These are phyloP conservation scores for Quadroppia sp. DNA, from an alignment of 2,888 invertebrate species.

Conservation along the genomic window DNA sequence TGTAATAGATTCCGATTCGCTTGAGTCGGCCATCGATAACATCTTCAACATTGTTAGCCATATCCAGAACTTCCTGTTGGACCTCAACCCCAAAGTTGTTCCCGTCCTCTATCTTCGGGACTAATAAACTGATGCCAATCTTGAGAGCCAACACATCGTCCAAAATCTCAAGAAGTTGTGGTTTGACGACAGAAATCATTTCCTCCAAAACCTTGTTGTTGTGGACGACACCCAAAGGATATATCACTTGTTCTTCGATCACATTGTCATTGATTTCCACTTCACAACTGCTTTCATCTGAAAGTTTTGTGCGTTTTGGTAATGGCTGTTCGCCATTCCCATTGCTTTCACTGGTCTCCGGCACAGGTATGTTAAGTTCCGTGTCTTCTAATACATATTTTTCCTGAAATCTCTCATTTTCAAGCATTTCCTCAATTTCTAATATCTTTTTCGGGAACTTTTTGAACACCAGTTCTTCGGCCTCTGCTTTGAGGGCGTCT, in stretches of 20 bases:
- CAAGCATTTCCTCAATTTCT: background rate
- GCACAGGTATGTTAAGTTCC: background rate
- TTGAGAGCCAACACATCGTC: slow-evolving; percentile 24
- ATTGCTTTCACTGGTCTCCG: too few relatives aligned
- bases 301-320: slow-evolving; percentile 39
- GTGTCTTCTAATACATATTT: background rate
- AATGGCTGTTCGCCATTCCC: background rate
- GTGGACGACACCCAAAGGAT: slow-evolving; percentile 38
- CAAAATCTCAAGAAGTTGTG: slow-evolving; percentile 32
- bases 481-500: slow-evolving; percentile 6
- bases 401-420: background rate
- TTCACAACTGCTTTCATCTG: slow-evolving; percentile 4
- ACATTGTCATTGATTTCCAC: slow-evolving; percentile 34
- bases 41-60: too few relatives aligned
- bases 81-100: slow-evolving; percentile 2
- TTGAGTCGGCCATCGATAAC: too few relatives aligned
- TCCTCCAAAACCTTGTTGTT: slow-evolving; percentile 31
- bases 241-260: slow-evolving; percentile 30
- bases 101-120: slow-evolving; percentile 1
- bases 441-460: slow-evolving; percentile 9
- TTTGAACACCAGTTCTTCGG: background rate
- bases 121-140: background rate
- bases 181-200: slow-evolving; percentile 38
- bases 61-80: background rate
- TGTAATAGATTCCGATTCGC: background rate